Evolutionary conservation across 2,888 invertebrate species (phyloP).

Genomic region (Tenthredo mesomela): DNA sequence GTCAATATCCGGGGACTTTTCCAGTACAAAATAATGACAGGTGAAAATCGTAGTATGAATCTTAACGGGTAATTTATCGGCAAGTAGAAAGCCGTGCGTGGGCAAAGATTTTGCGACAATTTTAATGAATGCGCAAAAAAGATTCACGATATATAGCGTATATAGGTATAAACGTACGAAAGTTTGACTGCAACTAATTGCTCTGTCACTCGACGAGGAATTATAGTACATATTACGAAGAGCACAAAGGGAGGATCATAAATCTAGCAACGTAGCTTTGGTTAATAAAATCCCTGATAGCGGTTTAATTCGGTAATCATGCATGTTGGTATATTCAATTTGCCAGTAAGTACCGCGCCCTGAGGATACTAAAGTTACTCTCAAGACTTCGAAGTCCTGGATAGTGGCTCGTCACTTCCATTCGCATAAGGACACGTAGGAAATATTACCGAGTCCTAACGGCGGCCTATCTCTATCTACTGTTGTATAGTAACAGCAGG

Average conservation of each 20-base stretch:
- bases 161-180: neutral
- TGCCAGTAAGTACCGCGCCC: slow-evolving; percentile 45
- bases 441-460: neutral
- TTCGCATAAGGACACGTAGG: neutral
- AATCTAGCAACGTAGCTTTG: slow-evolving; percentile 32
- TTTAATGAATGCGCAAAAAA: neutral
- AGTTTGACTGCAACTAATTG: slow-evolving; percentile 36
- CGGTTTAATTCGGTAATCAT: slow-evolving; percentile 47
- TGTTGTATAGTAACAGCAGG: neutral
- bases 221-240: slow-evolving; percentile 3
- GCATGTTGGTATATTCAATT: slow-evolving; percentile 50
- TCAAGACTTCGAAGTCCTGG: neutral
- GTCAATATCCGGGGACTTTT: neutral
- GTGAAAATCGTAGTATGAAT: neutral
- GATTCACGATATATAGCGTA: neutral
- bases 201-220: slow-evolving; percentile 6
- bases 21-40: neutral
- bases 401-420: neutral
- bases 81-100: slow-evolving; percentile 24
- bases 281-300: slow-evolving; percentile 27
- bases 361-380: slow-evolving; percentile 11
- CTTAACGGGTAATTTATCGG: neutral
- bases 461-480: slow-evolving; percentile 11
- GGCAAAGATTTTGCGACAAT: slow-evolving; percentile 10
- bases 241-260: neutral